Evolutionary conservation across 2,888 invertebrate genomes (phyloP).

Genomic region (Hoplodrina ambigua): DNA sequence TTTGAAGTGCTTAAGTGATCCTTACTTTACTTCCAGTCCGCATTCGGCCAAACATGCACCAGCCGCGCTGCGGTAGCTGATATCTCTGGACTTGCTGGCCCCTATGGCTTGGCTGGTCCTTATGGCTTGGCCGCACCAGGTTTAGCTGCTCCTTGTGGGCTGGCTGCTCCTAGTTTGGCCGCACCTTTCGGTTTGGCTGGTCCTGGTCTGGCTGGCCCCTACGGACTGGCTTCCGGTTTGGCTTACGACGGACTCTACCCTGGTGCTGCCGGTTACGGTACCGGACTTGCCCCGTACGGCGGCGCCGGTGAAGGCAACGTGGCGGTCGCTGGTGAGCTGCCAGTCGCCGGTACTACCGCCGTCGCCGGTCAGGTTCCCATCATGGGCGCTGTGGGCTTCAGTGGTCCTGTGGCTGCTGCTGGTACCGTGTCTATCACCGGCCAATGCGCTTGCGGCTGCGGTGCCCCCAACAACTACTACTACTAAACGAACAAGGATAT

Average conservation of each 20-base stretch:
- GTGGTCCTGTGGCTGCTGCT: conserved; percentile 72
- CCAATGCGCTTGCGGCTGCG: conserved; percentile 71
- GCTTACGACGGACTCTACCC: conserved; percentile 4
- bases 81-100: neutral
- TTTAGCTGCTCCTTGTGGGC: neutral
- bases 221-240: conserved; percentile 7
- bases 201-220: conserved; percentile 12
- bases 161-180: neutral
- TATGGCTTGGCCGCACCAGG: neutral
- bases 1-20: neutral
- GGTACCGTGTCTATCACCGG: conserved; percentile 73
- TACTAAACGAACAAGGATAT: neutral
- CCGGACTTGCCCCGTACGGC: conserved; percentile 39
- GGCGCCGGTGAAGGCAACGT: conserved; percentile 57
- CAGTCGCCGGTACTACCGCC: conserved; percentile 62
- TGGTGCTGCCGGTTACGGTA: conserved; percentile 12
- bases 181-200: conserved; percentile 1
- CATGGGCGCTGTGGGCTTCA: conserved; percentile 72
- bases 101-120: neutral
- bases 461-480: conserved; percentile 2
- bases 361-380: conserved; percentile 64
- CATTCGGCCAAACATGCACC: neutral
- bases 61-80: neutral
- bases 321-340: conserved; percentile 59
- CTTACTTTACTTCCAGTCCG: neutral